Evolutionary conservation across 2,888 invertebrate species (phyloP).

Genomic region (Polietes domitor): DNA sequence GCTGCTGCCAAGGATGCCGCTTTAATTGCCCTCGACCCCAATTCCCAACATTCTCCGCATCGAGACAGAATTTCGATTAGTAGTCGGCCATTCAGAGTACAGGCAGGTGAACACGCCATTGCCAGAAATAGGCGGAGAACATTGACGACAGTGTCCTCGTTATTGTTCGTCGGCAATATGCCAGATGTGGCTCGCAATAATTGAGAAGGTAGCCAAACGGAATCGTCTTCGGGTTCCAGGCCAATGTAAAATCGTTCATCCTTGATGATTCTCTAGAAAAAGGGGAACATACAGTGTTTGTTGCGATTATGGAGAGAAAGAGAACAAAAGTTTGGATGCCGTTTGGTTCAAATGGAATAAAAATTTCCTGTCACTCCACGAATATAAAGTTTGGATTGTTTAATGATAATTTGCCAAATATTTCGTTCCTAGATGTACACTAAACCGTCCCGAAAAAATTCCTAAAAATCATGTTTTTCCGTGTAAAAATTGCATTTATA

Average conservation of each 20-base stretch:
- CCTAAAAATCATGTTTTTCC: too few species aligned
- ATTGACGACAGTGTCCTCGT: slow-evolving; percentile 92
- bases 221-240: slow-evolving; percentile 94
- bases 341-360: too few species aligned
- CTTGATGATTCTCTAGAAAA: slow-evolving; percentile 93
- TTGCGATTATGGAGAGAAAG: too few species aligned
- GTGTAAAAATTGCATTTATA: too few species aligned
- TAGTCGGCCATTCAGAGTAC: slow-evolving; percentile 93
- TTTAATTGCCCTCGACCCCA: slow-evolving; percentile 89
- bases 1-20: slow-evolving; percentile 95
- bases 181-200: slow-evolving; percentile 90
- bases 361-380: too few species aligned
- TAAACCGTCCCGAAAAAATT: too few species aligned
- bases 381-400: too few species aligned
- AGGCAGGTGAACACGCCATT: slow-evolving; percentile 92
- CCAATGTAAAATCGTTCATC: slow-evolving; percentile 96
- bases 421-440: too few species aligned
- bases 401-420: too few species aligned
- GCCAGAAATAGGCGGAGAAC: slow-evolving; percentile 89
- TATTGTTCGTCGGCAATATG: slow-evolving; percentile 83
- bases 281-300: too few species aligned
- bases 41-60: slow-evolving; percentile 91
- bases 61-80: slow-evolving; percentile 93
- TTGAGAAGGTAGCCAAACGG: slow-evolving; percentile 95
- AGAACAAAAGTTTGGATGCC: too few species aligned